phyloP scores from a whole-genome alignment of 2,113 vertebrate species.

The Connochaetes taurinus region DNA sequence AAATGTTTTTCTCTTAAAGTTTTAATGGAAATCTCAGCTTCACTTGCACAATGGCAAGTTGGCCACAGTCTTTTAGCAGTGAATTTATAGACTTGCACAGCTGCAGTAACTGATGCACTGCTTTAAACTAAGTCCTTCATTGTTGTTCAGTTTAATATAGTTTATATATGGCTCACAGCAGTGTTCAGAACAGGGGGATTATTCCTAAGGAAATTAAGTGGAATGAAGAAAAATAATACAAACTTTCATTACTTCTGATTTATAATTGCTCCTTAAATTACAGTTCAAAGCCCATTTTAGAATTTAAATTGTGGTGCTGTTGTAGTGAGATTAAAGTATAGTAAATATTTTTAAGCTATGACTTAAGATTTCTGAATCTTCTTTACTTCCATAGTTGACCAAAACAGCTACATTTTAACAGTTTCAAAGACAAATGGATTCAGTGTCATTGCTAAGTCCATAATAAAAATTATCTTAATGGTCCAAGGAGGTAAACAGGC shows the following conservation, averaged over 20 bases:
- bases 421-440: constrained; percentile 87
- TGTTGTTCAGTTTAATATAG: constrained; percentile 71
- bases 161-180: constrained; percentile 83
- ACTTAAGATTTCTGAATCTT: constrained; percentile 79
- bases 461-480: constrained; percentile 86
- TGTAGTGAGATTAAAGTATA: constrained; percentile 80
- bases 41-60: constrained; percentile 68
- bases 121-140: constrained; percentile 75
- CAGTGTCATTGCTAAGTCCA: constrained; percentile 88
- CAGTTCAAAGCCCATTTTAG: constrained; percentile 80
- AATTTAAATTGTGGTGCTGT: constrained; percentile 81
- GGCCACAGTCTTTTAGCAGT: constrained; percentile 72
- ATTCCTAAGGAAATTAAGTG: constrained; percentile 79
- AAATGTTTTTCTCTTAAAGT: constrained; percentile 71
- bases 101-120: constrained; percentile 76
- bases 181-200: constrained; percentile 79
- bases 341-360: constrained; percentile 82
- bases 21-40: constrained; percentile 76
- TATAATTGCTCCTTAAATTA: constrained; percentile 84
- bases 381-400: constrained; percentile 80
- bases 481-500: constrained; percentile 87
- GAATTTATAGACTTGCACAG: constrained; percentile 73
- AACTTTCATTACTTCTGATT: constrained; percentile 73
- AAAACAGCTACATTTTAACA: constrained; percentile 84
- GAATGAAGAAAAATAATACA: constrained; percentile 80